Percentiles rank a stretch among this genome's conserved stretches.
phyloP scores from a whole-genome alignment of 2,797 vertebrate species.

The Tokudaia tokunoshimensis region DNA sequence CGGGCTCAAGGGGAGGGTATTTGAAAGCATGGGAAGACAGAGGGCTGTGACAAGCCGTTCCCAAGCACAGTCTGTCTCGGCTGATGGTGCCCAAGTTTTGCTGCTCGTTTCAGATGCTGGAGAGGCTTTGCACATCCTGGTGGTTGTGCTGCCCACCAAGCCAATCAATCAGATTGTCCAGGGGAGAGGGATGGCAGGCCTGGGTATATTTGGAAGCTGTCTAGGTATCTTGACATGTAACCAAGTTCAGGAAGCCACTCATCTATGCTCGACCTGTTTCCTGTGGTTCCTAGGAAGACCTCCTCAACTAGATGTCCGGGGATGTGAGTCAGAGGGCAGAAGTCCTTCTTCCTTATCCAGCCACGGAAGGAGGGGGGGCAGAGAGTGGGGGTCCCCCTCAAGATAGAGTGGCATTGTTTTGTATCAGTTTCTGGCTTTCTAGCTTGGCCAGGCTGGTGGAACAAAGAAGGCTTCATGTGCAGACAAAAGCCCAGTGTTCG shows the following conservation, averaged over 20 bases:
- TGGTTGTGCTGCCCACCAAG: neutral
- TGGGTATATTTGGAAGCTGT: neutral
- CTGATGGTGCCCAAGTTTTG: accelerated
- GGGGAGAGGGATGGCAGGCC: neutral
- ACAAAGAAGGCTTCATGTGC: constrained; percentile 91
- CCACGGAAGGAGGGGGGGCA: constrained; percentile 41
- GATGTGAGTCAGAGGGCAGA: constrained; percentile 54
- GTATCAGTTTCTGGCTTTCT: constrained; percentile 90
- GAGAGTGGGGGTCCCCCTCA: constrained; percentile 74
- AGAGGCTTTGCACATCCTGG: neutral
- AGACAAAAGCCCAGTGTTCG: constrained; percentile 91
- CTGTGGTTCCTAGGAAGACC: neutral
- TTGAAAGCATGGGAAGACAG: neutral
- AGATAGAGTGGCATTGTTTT: constrained; percentile 90
- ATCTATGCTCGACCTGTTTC: neutral
- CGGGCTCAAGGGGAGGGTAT: neutral
- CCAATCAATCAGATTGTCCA: neutral
- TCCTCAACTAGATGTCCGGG: constrained; percentile 8
- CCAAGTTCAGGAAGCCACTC: neutral
- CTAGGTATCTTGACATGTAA: neutral
- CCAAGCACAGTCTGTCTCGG: neutral
- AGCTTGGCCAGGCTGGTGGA: constrained; percentile 83
- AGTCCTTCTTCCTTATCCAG: constrained; percentile 69
- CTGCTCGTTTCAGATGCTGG: accelerated
- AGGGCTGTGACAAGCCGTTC: neutral